Evolutionary conservation across 2,888 invertebrate species (phyloP).

Genomic region (Tetramorium bicarinatum): DNA sequence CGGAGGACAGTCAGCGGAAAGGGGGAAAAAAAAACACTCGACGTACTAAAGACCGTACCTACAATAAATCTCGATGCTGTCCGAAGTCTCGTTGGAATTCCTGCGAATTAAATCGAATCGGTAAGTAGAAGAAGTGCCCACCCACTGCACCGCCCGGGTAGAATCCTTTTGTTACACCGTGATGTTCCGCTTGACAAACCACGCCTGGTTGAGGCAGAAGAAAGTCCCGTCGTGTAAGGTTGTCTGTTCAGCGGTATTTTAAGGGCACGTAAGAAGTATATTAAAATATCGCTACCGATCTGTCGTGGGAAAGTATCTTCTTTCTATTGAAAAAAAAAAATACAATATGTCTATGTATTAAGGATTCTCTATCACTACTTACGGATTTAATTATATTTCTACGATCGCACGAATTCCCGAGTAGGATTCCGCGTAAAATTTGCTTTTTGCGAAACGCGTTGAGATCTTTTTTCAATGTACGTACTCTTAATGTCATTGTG

Average conservation of each 20-base stretch:
- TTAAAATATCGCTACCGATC: conserved; percentile 25
- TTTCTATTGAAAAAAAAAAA: background rate
- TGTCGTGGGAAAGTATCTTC: background rate
- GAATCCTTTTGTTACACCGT: conserved; percentile 47
- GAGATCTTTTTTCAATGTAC: conserved; percentile 27
- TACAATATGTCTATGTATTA: background rate
- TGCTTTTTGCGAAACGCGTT: background rate
- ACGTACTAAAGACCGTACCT: conserved; percentile 9
- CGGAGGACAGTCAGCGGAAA: conserved; percentile 21
- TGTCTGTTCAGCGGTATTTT: conserved; percentile 26
- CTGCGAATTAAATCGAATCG: conserved; percentile 43
- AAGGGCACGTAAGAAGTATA: conserved; percentile 34
- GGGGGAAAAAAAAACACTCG: conserved; percentile 12
- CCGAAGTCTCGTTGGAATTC: conserved; percentile 31
- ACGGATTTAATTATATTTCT: conserved; percentile 9
- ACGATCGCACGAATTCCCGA: conserved; percentile 24
- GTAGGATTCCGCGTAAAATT: background rate
- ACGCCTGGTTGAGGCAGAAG: conserved; percentile 3
- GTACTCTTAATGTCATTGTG: conserved; percentile 19
- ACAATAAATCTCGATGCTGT: conserved; percentile 16
- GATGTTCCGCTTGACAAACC: conserved; percentile 41
- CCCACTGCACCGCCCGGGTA: conserved; percentile 36
- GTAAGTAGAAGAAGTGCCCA: conserved; percentile 48
- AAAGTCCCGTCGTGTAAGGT: background rate
- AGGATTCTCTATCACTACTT: conserved; percentile 4